A percentile compares a stretch with the other conserved stretches of the same genome.
Evolutionary conservation across 2,113 vertebrate species (phyloP).

Genomic region (Phylloscopus trochilus): DNA sequence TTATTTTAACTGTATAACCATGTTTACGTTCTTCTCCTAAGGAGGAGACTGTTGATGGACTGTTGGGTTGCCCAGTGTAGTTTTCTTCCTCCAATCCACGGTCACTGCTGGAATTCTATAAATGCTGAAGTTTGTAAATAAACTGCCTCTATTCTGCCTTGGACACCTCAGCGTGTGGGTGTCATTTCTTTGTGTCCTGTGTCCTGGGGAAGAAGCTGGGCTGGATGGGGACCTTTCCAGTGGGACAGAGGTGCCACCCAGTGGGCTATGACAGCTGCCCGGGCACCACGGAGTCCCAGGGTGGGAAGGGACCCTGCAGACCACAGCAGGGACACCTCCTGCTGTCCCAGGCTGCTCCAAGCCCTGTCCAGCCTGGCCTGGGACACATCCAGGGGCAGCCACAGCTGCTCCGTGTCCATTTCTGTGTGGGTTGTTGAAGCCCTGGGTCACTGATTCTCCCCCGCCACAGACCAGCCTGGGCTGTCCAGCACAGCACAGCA

Average conservation of each 20-base stretch:
- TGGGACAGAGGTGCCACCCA: conserved; percentile 30
- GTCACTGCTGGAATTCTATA: too few species aligned
- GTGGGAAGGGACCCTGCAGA: not conserved
- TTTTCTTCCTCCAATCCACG: too few species aligned
- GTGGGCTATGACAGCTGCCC: not conserved
- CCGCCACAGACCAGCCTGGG: not conserved
- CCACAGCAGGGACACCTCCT: not conserved
- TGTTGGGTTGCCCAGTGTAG: too few species aligned
- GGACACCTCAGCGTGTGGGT: too few species aligned
- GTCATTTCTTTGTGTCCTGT: too few species aligned
- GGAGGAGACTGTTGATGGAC: too few species aligned
- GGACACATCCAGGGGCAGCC: not conserved
- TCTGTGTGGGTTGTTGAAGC: not conserved
- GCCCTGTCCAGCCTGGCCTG: not conserved
- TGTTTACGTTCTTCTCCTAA: too few species aligned
- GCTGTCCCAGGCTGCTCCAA: accelerated
- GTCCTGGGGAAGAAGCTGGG: not conserved
- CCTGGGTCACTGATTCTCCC: not conserved
- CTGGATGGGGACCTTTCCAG: not conserved
- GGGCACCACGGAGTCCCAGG: not conserved
- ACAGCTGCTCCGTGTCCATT: not conserved
- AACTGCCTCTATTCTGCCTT: too few species aligned
- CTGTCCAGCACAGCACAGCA: not conserved
- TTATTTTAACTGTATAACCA: too few species aligned
- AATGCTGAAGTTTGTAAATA: too few species aligned